Percentiles rank a stretch among this genome's conserved stretches.
Evolutionary conservation across 2,113 vertebrate genomes (phyloP).

Genomic region (Apodemus sylvaticus): DNA sequence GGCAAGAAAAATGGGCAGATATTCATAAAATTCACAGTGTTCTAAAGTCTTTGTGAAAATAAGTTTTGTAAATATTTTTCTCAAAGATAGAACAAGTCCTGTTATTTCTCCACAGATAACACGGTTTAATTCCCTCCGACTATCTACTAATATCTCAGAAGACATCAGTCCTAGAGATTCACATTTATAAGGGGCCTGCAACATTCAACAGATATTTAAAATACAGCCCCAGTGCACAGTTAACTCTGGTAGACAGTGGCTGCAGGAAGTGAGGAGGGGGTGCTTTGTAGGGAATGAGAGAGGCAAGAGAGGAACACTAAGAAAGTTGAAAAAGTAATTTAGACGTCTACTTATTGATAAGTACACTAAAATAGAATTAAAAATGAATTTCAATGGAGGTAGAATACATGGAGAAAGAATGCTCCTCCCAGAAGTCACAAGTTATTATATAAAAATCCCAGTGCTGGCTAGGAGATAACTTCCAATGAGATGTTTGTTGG

Average conservation of each 20-base stretch:
- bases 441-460: background rate
- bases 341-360: background rate
- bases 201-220: background rate
- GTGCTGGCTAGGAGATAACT: background rate
- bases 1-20: slow-evolving; percentile 3
- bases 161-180: background rate
- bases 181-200: background rate
- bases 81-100: background rate
- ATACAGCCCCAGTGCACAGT: background rate
- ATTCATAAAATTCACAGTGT: slow-evolving; percentile 34
- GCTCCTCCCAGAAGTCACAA: background rate
- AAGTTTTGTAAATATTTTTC: slow-evolving; percentile 33
- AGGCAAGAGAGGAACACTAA: background rate
- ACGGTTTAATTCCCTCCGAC: background rate
- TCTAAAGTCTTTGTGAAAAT: slow-evolving; percentile 40
- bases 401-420: background rate
- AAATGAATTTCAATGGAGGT: background rate
- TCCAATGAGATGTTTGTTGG: background rate
- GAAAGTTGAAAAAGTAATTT: background rate
- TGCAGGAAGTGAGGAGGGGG: background rate
- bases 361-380: background rate
- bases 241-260: background rate
- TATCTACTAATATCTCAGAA: background rate
- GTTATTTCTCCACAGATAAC: background rate
- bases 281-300: too few species aligned